Percentiles rank a stretch among this genome's conserved stretches.
Evolutionary conservation across 2,888 invertebrate genomes (phyloP).

Genomic region (Piscicola geometra): DNA sequence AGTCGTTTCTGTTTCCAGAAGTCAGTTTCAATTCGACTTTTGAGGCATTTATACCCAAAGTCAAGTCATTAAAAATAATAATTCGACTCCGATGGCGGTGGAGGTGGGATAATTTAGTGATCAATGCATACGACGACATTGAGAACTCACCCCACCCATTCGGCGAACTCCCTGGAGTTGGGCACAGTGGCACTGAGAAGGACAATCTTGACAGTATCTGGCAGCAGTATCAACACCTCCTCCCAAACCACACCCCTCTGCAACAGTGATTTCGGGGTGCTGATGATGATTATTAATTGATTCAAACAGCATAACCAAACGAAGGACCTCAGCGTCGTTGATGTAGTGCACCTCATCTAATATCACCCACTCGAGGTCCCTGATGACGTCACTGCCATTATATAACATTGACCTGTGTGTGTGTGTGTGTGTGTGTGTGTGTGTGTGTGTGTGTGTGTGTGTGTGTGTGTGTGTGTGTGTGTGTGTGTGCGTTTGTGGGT

Average conservation of each 20-base stretch:
- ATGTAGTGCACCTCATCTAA: conserved; percentile 99
- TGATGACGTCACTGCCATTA: conserved; percentile 87
- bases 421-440: too few species aligned
- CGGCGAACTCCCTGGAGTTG: conserved; percentile 88
- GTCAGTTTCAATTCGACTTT: too few species aligned
- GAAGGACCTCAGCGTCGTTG: conserved; percentile 79
- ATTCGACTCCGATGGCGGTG: not conserved
- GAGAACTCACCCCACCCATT: conserved; percentile 60
- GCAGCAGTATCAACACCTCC: conserved; percentile 90
- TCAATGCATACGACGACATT: not conserved
- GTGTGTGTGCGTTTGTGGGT: not conserved
- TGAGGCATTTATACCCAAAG: not conserved
- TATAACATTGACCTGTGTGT: conserved; percentile 73
- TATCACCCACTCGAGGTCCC: conserved; percentile 95
- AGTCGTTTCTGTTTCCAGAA: too few species aligned
- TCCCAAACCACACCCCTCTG: conserved; percentile 98
- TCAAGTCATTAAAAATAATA: not conserved
- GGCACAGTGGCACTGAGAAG: conserved; percentile 97
- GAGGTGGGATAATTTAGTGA: too few species aligned
- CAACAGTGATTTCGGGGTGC: too few species aligned
- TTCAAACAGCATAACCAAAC: too few species aligned
- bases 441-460: too few species aligned
- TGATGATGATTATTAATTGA: not conserved
- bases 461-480: too few species aligned
- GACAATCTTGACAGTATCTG: conserved; percentile 88